Conservation (phyloP, 2,113 vertebrate genomes). For the Arvicanthis niloticus region DNA sequence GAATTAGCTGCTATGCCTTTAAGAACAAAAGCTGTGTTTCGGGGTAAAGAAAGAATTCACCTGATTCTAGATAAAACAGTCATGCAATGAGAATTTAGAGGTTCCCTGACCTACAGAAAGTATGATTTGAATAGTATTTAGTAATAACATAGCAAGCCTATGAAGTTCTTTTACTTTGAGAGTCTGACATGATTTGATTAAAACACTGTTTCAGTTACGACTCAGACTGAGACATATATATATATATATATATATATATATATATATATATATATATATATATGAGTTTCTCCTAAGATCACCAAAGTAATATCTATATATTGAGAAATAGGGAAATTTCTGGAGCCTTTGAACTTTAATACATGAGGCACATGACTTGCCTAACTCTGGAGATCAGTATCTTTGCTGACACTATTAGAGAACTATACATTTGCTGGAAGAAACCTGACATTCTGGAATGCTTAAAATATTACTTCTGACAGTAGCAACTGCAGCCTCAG, state of each 20-base stretch:
- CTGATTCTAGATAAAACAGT: background rate
- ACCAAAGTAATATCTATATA: background rate
- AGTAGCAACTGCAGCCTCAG: background rate
- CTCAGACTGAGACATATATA: background rate
- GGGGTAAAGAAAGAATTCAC: background rate
- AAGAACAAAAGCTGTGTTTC: background rate
- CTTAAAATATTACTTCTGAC: background rate
- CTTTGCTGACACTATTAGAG: no score
- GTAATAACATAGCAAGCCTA: background rate
- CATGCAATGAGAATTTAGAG: background rate
- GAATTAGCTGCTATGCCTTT: background rate
- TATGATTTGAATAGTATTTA: background rate
- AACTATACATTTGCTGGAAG: background rate
- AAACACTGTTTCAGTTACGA: background rate
- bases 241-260: no score
- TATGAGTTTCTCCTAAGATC: background rate
- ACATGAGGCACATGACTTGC: background rate
- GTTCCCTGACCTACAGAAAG: no score
- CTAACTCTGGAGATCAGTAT: background rate
- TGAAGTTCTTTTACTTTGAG: fast-evolving
- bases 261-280: no score
- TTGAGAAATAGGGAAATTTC: background rate
- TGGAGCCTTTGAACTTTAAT: background rate
- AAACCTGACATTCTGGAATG: background rate
- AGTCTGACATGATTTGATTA: background rate